Percentiles rank a stretch among this genome's conserved stretches.
Conservation (phyloP, 30 jellyfish, hydroid and myxozoan genomes). For the Phacellophora camtschatica region DNA sequence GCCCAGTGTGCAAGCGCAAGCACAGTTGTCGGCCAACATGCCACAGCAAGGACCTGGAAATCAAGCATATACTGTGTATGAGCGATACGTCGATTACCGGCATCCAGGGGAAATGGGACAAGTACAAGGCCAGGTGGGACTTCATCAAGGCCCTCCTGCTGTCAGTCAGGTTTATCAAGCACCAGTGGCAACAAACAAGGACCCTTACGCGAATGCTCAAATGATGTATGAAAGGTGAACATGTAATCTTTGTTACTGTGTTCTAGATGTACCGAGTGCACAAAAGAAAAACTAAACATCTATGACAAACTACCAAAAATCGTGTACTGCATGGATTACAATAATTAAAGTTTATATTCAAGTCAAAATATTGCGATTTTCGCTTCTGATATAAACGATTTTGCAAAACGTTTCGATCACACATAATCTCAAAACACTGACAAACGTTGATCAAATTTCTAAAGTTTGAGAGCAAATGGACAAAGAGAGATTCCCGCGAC, state of each 20-base stretch:
- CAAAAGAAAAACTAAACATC: neutral
- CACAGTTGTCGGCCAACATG: conserved; percentile 5
- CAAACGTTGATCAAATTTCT: no score
- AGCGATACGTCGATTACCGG: conserved; percentile 43
- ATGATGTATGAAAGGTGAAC: conserved; percentile 37
- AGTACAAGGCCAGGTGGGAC: neutral
- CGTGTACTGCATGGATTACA: no score
- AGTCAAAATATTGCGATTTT: no score
- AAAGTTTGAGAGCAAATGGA: no score
- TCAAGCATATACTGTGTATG: conserved; percentile 28
- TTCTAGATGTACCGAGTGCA: neutral
- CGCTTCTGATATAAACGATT: no score
- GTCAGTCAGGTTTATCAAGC: neutral
- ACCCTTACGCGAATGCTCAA: conserved; percentile 38
- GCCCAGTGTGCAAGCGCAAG: neutral
- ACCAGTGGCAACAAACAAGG: neutral
- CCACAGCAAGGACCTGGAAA: neutral
- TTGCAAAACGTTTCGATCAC: no score
- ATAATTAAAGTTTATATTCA: no score
- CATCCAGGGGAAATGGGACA: conserved; percentile 3
- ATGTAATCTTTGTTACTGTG: no score
- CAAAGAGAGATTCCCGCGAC: no score
- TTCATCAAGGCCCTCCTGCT: neutral
- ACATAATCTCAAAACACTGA: no score
- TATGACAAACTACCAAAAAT: no score